Evolutionary conservation across 2,888 invertebrate species (phyloP), one percentile per base, ranked within the genome.

Genomic region (Spisula subtruncata): DNA sequence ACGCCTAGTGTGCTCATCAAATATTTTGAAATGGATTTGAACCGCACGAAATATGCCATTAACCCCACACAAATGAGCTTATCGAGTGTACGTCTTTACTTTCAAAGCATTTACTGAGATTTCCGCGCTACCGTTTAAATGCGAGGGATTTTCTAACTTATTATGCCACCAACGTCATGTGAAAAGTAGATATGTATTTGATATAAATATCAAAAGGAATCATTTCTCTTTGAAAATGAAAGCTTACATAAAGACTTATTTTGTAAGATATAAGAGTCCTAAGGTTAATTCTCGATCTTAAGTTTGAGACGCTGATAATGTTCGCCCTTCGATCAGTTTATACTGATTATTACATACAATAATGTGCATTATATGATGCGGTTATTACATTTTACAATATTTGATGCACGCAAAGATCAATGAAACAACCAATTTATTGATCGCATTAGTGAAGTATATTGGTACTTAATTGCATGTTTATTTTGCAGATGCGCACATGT

Each of bases 11-110:
- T 32, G 75, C 60, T 85, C 75, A 81, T 81, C 86, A 89, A 89
- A 81, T 88, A 86, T 83, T 83, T 51, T 80, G 29, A 90, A 89
- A 91, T 89, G 86, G 79, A 81, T 87, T 89, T 81, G 89, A 86
- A 91, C 91, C 89, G 32, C 88, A 86, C 88, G 86, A 81, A 60
- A 66, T n/a, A n/a, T 18, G 82, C 48, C 41, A 89, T 91, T 91
- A 88, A 91, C 91, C 87, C 71, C 71, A 81, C 81, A 54, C 54
- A 83, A 85, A 88, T 66, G 71, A 71, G 85, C 80, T 56, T 88
- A 83, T 90, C 84, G 66, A 90, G 84, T 51, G 80, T 54, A 86
- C 54, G 81, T 85, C 71, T 85, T 60, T 79, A 51, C 75, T 81
- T n/a, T 25, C 54, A 83, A 51, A 54, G 79, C 85, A 83, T 88